A percentile compares a stretch with the other conserved stretches of the same genome.
Conservation (phyloP, 2,888 invertebrate species). For the Cecidostiba fungosa region DNA sequence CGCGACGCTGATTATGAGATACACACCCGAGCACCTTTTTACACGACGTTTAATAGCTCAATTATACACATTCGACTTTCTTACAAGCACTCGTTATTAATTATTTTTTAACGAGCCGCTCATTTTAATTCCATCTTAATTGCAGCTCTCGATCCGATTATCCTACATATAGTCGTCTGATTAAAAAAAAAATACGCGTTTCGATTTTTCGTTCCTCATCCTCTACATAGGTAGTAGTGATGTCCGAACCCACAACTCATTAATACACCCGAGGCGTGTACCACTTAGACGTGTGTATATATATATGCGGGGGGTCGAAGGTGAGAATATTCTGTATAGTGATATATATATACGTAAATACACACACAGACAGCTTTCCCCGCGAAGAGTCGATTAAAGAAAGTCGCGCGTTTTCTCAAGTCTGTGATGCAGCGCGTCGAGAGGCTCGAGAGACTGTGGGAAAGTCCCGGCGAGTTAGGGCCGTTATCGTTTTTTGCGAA, state of each 20-base stretch:
- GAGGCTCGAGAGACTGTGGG: not conserved
- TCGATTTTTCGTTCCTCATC: no score
- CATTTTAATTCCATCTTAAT: no score
- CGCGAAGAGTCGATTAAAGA: not conserved
- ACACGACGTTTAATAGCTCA: no score
- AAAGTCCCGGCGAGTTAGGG: not conserved
- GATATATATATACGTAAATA: not conserved
- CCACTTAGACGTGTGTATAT: not conserved
- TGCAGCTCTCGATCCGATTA: no score
- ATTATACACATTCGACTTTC: no score
- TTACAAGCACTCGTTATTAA: no score
- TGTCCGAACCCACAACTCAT: not conserved
- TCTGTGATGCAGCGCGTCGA: not conserved
- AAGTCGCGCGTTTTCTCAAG: conserved; percentile 2
- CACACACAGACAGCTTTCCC: not conserved
- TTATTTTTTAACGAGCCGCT: no score
- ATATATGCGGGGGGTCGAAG: not conserved
- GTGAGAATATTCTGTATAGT: not conserved
- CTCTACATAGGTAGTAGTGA: no score
- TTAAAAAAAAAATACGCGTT: no score
- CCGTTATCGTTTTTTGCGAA: conserved; percentile 9
- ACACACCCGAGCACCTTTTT: no score
- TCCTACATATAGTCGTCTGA: no score
- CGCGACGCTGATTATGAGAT: not conserved
- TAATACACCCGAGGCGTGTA: not conserved